Conservation (phyloP, 2,797 vertebrate genomes). For the Pyrocephalus nanus region DNA sequence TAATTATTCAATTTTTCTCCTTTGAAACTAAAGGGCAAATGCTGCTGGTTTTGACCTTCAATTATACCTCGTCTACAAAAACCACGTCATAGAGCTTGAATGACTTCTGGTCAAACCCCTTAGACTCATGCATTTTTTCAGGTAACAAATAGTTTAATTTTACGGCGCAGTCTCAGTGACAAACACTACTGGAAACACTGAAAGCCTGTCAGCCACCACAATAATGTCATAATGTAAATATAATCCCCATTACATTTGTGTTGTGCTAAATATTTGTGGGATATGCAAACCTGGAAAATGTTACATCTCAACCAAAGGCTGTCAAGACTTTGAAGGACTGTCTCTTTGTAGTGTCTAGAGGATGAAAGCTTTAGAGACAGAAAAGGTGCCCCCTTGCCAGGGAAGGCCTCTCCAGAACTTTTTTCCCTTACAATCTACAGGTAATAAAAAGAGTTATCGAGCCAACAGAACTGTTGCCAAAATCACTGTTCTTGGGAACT, state of each 20-base stretch:
- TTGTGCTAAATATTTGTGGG: not conserved
- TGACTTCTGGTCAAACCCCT: not conserved
- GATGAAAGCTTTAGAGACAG: not conserved
- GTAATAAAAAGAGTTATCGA: not conserved
- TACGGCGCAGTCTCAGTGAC: not conserved
- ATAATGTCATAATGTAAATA: not conserved
- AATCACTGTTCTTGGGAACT: not conserved
- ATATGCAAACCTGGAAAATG: not conserved
- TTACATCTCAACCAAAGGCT: not conserved
- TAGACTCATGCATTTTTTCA: not conserved
- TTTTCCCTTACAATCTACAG: not conserved
- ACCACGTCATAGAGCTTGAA: not conserved
- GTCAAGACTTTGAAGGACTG: not conserved
- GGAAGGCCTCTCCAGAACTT: not conserved
- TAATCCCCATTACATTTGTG: not conserved
- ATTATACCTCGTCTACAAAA: not conserved
- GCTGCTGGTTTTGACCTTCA: not conserved
- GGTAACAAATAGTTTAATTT: not conserved
- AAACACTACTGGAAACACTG: not conserved
- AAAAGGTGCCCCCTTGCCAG: not conserved
- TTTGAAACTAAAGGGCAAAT: not conserved
- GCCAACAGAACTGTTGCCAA: not conserved
- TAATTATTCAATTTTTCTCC: not conserved
- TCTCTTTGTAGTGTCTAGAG: accelerated
- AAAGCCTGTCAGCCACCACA: not conserved